Base-by-base conservation (phyloP, 2,113 vertebrate species). In the Serinus canaria region DNA sequence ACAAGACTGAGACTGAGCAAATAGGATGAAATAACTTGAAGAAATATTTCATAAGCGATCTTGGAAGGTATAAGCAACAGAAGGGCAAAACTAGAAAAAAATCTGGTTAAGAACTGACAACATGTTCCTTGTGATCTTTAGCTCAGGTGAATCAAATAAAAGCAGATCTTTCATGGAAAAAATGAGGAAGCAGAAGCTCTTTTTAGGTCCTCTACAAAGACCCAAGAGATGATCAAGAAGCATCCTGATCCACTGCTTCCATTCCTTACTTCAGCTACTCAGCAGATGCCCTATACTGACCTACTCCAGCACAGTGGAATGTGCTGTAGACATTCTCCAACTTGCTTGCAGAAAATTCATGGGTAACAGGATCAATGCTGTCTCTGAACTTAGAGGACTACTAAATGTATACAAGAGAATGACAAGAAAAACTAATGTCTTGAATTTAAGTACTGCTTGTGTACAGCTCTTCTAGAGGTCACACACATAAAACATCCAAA, bases 281-380 rank as follows among this genome's bases (percentile, higher is more conserved):
- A 21, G 19, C 27, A 72, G 33, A 24, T 89, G 35, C 56, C 20
- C 27, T 64, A 35, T 18, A n/a, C 5, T 35, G 19, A 44, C 22
- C 31, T 73, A 39, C 21, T 64, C 16, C 33, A 76, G 55, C 72
- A 76, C 12, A 49, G 25, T 0, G 0, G 12, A 79, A 88, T 1
- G 0, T n/a, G 21, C 33, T 60, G 31, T 21, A 23, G 15, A 43
- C 0, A 3, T 43, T 82, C 52, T 58, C 33, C 1, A 4, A 9
- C 23, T 50, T 81, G 10, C 14, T 30, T 43, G 2, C 19, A 83
- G 39, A 67, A 92, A 78, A 83, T 13, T 66, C 6, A 39, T 5
- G 35, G 30, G 8, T 7, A 76, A 24, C 24, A 86, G 44, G 1
- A 89, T n/a, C 8, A 47, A 6, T n/a, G 18, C 18, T 13, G 3